These are phyloP conservation scores for Pedionomus torquatus DNA, from an alignment of 2,113 vertebrate species.

Conservation along the genomic window DNA sequence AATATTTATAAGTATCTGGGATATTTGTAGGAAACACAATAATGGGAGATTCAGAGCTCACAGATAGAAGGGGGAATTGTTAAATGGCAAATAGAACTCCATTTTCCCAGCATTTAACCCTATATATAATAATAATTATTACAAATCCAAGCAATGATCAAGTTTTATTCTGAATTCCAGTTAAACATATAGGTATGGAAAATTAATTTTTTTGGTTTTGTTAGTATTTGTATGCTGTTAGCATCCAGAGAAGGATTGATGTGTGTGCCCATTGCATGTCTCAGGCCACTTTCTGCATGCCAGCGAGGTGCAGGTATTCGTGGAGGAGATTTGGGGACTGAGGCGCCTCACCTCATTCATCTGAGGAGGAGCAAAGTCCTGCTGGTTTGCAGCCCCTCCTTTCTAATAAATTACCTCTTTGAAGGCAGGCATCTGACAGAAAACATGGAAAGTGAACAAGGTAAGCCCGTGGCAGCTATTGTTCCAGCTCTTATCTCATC, in stretches of 20 bases:
- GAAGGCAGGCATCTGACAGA: conserved; percentile 36
- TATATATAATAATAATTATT: conserved; percentile 23
- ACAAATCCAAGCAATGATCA: conserved; percentile 5
- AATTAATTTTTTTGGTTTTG: not conserved
- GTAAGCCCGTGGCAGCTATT: conserved; percentile 50
- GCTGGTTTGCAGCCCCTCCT: conserved; percentile 69
- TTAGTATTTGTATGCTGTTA: not conserved
- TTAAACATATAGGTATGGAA: not conserved
- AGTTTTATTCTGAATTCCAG: not conserved
- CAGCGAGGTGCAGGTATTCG: not conserved
- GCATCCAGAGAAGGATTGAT: not conserved
- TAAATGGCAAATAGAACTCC: conserved; percentile 33
- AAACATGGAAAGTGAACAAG: conserved; percentile 62
- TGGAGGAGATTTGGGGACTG: not conserved
- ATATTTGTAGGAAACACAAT: conserved; percentile 70
- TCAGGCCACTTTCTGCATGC: conserved; percentile 2
- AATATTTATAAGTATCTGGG: conserved; percentile 71
- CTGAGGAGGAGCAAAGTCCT: conserved; percentile 32
- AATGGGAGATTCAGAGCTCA: conserved; percentile 58
- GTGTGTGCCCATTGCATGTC: not conserved
- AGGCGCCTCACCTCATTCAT: not conserved
- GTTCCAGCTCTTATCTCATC: conserved; percentile 59
- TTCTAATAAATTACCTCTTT: conserved; percentile 74
- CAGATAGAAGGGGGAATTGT: conserved; percentile 41
- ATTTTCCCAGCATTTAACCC: conserved; percentile 54